phyloP scores from a whole-genome alignment of 2,113 vertebrate genomes.

The Seriola rivoliana region DNA sequence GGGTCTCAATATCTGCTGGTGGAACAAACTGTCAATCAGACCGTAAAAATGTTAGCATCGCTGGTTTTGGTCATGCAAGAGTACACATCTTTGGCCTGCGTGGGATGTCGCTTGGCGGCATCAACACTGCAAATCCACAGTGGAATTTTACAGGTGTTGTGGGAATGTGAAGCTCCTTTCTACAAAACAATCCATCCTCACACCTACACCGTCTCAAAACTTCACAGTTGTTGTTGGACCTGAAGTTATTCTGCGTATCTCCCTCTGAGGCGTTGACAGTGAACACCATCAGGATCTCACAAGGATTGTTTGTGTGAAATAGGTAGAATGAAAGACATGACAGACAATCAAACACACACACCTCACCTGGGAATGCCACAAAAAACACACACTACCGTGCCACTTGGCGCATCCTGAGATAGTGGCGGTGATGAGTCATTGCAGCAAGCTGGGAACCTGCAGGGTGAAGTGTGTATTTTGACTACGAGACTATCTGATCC shows the following conservation, averaged over 20 bases:
- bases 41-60: constrained; percentile 7
- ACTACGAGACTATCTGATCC: constrained; percentile 48
- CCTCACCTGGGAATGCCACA: constrained; percentile 68
- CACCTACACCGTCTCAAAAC: constrained; percentile 29
- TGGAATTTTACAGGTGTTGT: constrained; percentile 70
- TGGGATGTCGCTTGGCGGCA: constrained; percentile 37
- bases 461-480: constrained; percentile 45
- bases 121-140: constrained; percentile 5
- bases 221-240: constrained; percentile 50
- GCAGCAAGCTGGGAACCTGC: constrained; percentile 52
- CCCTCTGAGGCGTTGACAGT: constrained; percentile 51
- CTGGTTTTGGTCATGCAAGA: constrained; percentile 42
- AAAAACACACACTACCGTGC: constrained; percentile 15
- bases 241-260: constrained; percentile 25
- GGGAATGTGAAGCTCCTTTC: constrained; percentile 54
- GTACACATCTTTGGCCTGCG: constrained; percentile 36
- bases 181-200: constrained; percentile 20
- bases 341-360: constrained; percentile 54
- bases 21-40: constrained; percentile 26
- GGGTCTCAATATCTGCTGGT: neutral
- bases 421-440: constrained; percentile 56
- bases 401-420: constrained; percentile 17
- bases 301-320: constrained; percentile 22
- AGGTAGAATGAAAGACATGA: constrained; percentile 57
- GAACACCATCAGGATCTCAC: constrained; percentile 21